phyloP scores from a whole-genome alignment of 2,888 invertebrate genomes.

The Eurytoma californica region DNA sequence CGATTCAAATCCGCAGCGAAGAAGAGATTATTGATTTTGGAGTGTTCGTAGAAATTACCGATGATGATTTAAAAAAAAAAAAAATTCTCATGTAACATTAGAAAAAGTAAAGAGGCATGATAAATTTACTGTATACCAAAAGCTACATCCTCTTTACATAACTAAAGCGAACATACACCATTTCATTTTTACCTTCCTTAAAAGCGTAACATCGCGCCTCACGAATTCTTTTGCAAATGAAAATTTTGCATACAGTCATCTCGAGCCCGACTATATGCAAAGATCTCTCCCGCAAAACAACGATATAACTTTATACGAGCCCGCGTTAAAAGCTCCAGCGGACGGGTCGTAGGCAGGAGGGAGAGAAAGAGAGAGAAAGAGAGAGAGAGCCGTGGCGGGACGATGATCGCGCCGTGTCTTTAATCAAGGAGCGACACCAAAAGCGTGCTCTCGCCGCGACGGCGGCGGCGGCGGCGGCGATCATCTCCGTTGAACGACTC shows the following conservation, averaged over 20 bases:
- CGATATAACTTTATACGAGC: neutral
- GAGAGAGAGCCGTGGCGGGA: too few relatives aligned
- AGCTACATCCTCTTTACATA: neutral
- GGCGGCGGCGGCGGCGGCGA: neutral
- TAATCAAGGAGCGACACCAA: conserved; percentile 40
- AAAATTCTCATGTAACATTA: neutral
- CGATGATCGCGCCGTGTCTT: conserved; percentile 6
- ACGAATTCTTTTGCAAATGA: neutral
- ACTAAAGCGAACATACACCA: neutral
- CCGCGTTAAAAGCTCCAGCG: neutral
- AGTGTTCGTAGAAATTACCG: conserved; percentile 3
- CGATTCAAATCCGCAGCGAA: conserved; percentile 42
- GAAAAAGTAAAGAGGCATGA: neutral
- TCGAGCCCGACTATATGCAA: neutral
- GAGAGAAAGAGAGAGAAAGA: neutral
- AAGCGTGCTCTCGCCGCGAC: conserved; percentile 29
- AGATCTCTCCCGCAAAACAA: neutral
- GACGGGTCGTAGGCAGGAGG: neutral
- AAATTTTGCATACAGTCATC: neutral
- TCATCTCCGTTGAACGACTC: neutral
- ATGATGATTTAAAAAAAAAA: conserved; percentile 29
- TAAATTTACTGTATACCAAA: neutral
- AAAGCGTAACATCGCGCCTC: neutral
- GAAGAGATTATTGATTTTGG: conserved; percentile 46
- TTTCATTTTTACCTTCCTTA: neutral